Conservation (phyloP, 2,797 vertebrate genomes). For the Arnoldichthys spilopterus region DNA sequence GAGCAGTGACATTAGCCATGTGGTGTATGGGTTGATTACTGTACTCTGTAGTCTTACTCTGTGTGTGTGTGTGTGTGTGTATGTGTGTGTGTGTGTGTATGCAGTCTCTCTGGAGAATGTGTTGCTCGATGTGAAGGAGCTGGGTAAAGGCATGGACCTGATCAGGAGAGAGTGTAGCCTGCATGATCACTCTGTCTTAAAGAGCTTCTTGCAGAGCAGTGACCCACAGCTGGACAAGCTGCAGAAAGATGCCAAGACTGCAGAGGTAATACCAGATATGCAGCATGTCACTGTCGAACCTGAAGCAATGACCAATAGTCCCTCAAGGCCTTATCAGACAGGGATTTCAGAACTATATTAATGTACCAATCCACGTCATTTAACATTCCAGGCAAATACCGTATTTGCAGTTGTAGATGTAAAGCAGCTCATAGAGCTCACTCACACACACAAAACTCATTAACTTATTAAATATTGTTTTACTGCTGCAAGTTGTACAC, state of each 20-base stretch:
- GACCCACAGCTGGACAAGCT: conserved; percentile 91
- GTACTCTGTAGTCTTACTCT: no score
- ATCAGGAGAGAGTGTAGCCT: conserved; percentile 90
- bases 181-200: conserved; percentile 90
- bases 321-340: not conserved
- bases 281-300: conserved; percentile 12
- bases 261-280: conserved; percentile 80
- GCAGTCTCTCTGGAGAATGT: conserved; percentile 96
- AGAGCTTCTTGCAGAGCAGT: conserved; percentile 85
- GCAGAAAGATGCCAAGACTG: conserved; percentile 89
- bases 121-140: conserved; percentile 92
- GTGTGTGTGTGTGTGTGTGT: conserved; percentile 16
- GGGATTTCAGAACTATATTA: no score
- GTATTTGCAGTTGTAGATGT: no score
- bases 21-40: not conserved
- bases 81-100: conserved; percentile 26
- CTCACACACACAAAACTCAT: no score
- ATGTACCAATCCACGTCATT: no score
- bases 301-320: not conserved
- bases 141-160: conserved; percentile 95
- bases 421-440: no score
- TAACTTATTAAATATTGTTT: no score
- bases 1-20: not conserved
- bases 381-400: no score
- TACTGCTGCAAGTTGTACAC: no score